Evolutionary conservation across 1,140 invertebrate genomes (phyloP).

Genomic region (Cydia fagiglandana): DNA sequence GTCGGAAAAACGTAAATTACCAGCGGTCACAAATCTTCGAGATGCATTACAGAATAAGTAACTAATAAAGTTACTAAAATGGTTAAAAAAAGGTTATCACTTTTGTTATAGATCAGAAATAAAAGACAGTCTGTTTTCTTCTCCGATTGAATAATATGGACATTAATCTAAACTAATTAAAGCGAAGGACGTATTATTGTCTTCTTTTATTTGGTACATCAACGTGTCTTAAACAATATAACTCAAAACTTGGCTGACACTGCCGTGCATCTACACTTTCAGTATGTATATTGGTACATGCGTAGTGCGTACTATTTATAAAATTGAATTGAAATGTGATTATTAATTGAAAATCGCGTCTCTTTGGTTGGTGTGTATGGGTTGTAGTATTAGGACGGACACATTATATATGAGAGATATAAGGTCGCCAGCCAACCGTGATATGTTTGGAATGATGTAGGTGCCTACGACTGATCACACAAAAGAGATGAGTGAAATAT

Average conservation of each 20-base stretch:
- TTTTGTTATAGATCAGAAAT: background rate
- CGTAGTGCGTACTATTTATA: background rate
- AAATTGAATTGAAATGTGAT: too few species aligned
- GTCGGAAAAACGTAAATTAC: background rate
- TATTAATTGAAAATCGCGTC: background rate
- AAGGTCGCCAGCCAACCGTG: too few species aligned
- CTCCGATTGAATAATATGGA: slow-evolving; percentile 38
- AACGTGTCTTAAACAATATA: slow-evolving; percentile 34
- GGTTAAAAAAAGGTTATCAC: background rate
- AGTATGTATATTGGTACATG: background rate
- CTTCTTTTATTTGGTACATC: slow-evolving; percentile 57
- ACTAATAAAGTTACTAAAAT: too few species aligned
- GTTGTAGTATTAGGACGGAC: background rate
- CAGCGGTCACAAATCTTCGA: background rate
- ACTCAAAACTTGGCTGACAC: slow-evolving; percentile 13
- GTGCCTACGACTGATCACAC: too few species aligned
- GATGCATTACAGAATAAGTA: too few species aligned
- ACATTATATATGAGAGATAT: background rate
- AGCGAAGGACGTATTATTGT: slow-evolving; percentile 76
- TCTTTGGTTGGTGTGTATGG: too few species aligned
- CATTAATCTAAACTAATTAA: slow-evolving; percentile 66
- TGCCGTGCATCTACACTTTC: slow-evolving; percentile 6
- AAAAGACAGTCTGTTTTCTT: slow-evolving; percentile 36
- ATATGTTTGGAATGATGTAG: too few species aligned
- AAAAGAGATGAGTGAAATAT: too few species aligned